Evolutionary conservation across 2,797 vertebrate genomes (phyloP).

Genomic region (Neoniphon sammara): DNA sequence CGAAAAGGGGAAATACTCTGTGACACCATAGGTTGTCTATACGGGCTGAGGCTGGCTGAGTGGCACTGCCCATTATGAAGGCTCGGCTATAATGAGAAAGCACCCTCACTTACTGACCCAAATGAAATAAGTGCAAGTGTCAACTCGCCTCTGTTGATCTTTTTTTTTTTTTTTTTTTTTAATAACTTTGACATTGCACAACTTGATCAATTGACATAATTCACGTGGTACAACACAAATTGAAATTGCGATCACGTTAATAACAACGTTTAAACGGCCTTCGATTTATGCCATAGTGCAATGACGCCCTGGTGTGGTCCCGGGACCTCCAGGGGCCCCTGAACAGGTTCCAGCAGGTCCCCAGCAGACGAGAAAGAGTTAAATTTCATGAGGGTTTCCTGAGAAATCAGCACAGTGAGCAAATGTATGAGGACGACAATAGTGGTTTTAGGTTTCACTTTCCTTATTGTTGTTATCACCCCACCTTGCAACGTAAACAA

Average conservation of each 20-base stretch:
- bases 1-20: background rate
- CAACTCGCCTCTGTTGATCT: background rate
- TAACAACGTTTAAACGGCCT: background rate
- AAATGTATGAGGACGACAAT: background rate
- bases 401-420: background rate
- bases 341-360: background rate
- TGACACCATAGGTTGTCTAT: slow-evolving; percentile 26
- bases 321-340: background rate
- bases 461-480: slow-evolving; percentile 11
- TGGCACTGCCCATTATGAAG: slow-evolving; percentile 16
- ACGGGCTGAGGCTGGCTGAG: slow-evolving; percentile 40
- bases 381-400: no score
- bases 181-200: slow-evolving; percentile 23
- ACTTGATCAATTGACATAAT: background rate
- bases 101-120: slow-evolving; percentile 11
- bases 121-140: slow-evolving; percentile 14
- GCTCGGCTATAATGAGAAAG: background rate
- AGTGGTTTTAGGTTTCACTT: slow-evolving; percentile 64
- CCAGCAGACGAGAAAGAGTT: background rate
- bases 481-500: no score
- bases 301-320: no score
- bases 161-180: no score
- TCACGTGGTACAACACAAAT: slow-evolving; percentile 20
- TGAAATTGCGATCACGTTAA: slow-evolving; percentile 4
- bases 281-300: no score